Conservation (phyloP, 2,888 invertebrate genomes). For the Tinea pellionella region DNA sequence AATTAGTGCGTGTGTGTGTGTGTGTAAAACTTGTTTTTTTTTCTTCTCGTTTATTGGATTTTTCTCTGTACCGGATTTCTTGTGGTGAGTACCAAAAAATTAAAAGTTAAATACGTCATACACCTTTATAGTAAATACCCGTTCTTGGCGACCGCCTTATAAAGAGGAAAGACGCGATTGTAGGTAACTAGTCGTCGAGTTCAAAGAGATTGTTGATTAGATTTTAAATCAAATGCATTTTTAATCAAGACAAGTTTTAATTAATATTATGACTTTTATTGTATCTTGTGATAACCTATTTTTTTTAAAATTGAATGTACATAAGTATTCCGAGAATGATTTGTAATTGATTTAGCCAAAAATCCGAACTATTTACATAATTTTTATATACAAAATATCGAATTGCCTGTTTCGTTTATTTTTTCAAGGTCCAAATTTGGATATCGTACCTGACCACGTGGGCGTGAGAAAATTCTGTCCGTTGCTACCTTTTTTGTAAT, state of each 20-base stretch:
- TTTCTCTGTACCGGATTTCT: constrained; percentile 4
- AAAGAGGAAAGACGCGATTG: not conserved
- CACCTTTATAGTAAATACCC: not conserved
- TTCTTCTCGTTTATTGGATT: constrained; percentile 6
- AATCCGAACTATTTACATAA: too few species aligned
- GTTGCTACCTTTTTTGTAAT: too few species aligned
- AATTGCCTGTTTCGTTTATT: too few species aligned
- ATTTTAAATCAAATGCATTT: constrained; percentile 5
- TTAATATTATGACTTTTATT: too few species aligned
- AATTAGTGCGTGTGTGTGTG: constrained; percentile 3
- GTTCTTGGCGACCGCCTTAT: not conserved
- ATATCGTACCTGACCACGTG: too few species aligned
- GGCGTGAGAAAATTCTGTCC: too few species aligned
- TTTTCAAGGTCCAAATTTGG: too few species aligned
- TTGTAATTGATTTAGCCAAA: too few species aligned
- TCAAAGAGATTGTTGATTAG: not conserved
- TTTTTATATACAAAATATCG: too few species aligned
- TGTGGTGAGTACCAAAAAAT: constrained; percentile 8
- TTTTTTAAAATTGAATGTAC: too few species aligned
- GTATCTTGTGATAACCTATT: too few species aligned
- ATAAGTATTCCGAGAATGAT: too few species aligned
- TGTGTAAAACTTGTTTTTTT: constrained; percentile 11
- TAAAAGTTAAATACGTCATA: not conserved
- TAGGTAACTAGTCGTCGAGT: not conserved
- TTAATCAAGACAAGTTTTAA: not conserved